Conservation (phyloP, 1,140 invertebrate species). For the Sinella curviseta region DNA sequence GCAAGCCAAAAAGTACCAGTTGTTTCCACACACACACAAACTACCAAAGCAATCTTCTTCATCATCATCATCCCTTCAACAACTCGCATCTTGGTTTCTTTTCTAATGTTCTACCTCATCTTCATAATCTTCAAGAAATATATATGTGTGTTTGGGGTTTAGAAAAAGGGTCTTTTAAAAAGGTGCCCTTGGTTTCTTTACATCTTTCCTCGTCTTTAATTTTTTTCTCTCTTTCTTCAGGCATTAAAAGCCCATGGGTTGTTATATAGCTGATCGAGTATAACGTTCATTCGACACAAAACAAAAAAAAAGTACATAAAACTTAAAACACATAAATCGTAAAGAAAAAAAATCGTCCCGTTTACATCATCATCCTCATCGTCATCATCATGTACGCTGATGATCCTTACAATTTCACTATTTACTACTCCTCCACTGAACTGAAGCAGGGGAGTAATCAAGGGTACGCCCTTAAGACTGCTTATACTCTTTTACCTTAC, state of each 20-base stretch:
- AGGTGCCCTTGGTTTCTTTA: not conserved
- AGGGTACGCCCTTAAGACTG: conserved; percentile 1
- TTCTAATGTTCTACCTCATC: not conserved
- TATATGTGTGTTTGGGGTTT: not conserved
- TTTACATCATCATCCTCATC: not conserved
- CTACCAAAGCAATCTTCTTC: too few relatives aligned
- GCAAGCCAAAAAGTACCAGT: not conserved
- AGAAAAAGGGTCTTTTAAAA: conserved; percentile 20
- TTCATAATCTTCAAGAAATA: conserved; percentile 9
- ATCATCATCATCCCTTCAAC: not conserved
- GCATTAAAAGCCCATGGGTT: conserved; percentile 10
- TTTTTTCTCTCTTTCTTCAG: too few relatives aligned
- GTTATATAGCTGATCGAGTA: too few relatives aligned
- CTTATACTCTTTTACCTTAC: not conserved
- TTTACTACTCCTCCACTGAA: not conserved
- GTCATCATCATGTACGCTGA: too few relatives aligned
- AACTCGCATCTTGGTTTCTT: not conserved
- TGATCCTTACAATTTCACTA: not conserved
- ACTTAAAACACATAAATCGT: not conserved
- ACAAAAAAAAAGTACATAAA: not conserved
- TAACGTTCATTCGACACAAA: too few relatives aligned
- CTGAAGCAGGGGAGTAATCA: not conserved
- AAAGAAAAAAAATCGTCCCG: not conserved
- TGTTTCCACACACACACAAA: too few relatives aligned
- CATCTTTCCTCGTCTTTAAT: not conserved